Conservation (phyloP, 2,797 vertebrate genomes). For the Sebastes diaconus region DNA sequence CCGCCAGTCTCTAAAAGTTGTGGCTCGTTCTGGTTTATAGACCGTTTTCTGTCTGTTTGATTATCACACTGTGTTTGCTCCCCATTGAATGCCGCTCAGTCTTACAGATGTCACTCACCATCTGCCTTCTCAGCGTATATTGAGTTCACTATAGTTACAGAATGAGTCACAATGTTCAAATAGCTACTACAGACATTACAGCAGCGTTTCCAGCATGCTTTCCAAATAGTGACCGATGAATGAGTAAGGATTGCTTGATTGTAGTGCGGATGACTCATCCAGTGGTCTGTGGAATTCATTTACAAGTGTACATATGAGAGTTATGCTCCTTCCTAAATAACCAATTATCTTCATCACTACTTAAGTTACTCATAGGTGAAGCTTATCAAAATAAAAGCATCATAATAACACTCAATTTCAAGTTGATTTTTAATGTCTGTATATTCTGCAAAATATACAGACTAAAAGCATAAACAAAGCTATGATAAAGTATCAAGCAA, state of each 20-base stretch:
- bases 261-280: constrained; percentile 6
- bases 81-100: constrained; percentile 4
- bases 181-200: constrained; percentile 8
- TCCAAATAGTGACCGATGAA: constrained; percentile 27
- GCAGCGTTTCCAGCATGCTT: constrained; percentile 22
- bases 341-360: background rate
- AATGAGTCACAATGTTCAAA: background rate
- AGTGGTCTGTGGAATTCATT: background rate
- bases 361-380: background rate
- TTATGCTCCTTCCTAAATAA: background rate
- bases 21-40: background rate
- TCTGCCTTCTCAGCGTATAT: constrained; percentile 27
- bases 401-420: background rate
- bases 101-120: constrained; percentile 29
- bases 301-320: background rate
- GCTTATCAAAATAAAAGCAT: background rate
- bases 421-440: background rate
- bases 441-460: background rate
- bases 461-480: background rate
- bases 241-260: background rate
- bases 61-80: constrained; percentile 11
- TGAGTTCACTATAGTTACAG: constrained; percentile 21
- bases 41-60: background rate
- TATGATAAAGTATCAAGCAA: background rate
- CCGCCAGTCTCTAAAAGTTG: background rate